These are phyloP conservation scores for Lophius americanus DNA, from an alignment of 2,797 vertebrate species.

Conservation along the genomic window DNA sequence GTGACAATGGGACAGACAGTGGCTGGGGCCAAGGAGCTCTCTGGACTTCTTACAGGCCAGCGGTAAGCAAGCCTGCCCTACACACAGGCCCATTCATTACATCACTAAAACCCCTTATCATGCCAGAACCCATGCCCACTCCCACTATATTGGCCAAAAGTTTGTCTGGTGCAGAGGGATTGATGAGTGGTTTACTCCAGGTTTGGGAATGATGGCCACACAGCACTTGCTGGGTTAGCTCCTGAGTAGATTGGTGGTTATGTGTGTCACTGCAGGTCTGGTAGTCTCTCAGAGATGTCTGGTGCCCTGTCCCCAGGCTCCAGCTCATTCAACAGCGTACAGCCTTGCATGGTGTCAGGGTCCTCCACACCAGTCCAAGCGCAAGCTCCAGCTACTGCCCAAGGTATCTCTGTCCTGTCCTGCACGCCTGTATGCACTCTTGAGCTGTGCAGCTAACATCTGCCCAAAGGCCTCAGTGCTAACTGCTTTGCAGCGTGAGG, in stretches of 20 bases:
- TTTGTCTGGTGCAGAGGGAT: constrained; percentile 62
- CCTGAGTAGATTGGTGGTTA: constrained; percentile 79
- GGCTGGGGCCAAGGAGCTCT: constrained; percentile 87
- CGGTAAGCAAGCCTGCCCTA: constrained; percentile 79
- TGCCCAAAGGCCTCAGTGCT: constrained; percentile 39
- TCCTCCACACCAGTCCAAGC: constrained; percentile 80
- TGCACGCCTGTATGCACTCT: constrained; percentile 63
- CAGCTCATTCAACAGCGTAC: constrained; percentile 87
- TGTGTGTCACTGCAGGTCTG: constrained; percentile 83
- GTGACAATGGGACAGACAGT: constrained; percentile 84
- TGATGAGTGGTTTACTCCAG: constrained; percentile 51
- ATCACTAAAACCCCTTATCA: constrained; percentile 27
- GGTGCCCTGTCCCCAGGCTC: constrained; percentile 84
- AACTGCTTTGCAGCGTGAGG: constrained; percentile 24
- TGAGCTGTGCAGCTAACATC: constrained; percentile 58
- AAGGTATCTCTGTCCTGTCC: constrained; percentile 81
- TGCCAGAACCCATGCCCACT: constrained; percentile 42
- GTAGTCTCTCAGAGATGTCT: constrained; percentile 80
- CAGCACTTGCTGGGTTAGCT: constrained; percentile 67
- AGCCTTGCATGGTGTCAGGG: constrained; percentile 87
- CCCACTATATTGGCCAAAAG: constrained; percentile 40
- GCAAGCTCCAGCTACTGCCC: constrained; percentile 80
- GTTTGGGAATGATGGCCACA: constrained; percentile 57
- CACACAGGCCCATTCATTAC: constrained; percentile 30
- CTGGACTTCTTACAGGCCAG: constrained; percentile 88